Conservation (phyloP, 2,888 invertebrate species). For the Hemistola chrysoprasaria region DNA sequence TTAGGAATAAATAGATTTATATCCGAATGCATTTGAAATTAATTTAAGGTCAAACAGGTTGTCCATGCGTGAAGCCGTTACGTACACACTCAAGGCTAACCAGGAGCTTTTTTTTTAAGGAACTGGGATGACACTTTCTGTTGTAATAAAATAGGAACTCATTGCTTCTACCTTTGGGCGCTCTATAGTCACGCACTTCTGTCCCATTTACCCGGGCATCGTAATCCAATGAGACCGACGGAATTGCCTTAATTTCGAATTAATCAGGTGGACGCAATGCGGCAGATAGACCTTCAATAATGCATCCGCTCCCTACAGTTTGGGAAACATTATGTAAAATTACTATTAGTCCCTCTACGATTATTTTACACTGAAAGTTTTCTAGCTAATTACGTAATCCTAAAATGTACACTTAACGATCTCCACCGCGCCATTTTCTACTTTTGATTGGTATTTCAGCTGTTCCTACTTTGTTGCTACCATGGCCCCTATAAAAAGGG, state of each 20-base stretch:
- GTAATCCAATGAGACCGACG: slow-evolving; percentile 25
- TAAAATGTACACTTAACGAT: slow-evolving; percentile 19
- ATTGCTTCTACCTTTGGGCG: not conserved
- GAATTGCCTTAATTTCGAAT: slow-evolving; percentile 28
- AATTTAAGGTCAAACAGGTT: no score
- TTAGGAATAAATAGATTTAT: no score
- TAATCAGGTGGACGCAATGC: slow-evolving; percentile 24
- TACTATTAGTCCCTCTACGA: no score
- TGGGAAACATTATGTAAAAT: slow-evolving; percentile 1
- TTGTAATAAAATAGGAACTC: no score
- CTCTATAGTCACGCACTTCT: slow-evolving; percentile 17
- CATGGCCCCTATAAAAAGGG: slow-evolving; percentile 35
- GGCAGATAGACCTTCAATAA: slow-evolving; percentile 22
- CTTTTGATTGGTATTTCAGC: slow-evolving; percentile 25
- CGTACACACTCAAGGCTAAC: no score
- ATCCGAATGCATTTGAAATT: no score
- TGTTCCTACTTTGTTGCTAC: slow-evolving; percentile 27
- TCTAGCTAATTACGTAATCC: slow-evolving; percentile 10
- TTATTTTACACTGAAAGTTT: not conserved
- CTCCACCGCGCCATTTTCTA: slow-evolving; percentile 20
- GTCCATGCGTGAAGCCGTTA: no score
- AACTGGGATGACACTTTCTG: no score
- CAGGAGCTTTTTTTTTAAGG: slow-evolving; percentile 1
- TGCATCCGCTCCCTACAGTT: not conserved
- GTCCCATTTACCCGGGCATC: slow-evolving; percentile 22